These are phyloP conservation scores for Cerceris rybyensis DNA, from an alignment of 2,888 invertebrate genomes.

Conservation along the genomic window DNA sequence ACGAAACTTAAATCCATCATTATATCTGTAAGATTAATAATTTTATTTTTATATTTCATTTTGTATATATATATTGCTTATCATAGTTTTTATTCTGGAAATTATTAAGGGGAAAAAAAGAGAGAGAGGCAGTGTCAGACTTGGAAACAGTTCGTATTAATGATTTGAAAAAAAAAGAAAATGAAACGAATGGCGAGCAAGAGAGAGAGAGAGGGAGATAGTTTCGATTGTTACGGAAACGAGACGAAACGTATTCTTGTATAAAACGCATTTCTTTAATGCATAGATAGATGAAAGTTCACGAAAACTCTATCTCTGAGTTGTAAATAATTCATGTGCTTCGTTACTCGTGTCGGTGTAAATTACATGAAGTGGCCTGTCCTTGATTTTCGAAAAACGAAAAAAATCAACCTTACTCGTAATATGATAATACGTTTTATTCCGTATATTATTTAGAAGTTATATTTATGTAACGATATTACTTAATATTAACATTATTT, in stretches of 20 bases:
- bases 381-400: slow-evolving; percentile 27
- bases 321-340: slow-evolving; percentile 56
- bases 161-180: slow-evolving; percentile 18
- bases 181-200: background rate
- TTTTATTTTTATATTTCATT: slow-evolving; percentile 67
- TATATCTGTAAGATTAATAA: slow-evolving; percentile 46
- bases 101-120: slow-evolving; percentile 9
- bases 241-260: slow-evolving; percentile 60
- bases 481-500: slow-evolving; percentile 57
- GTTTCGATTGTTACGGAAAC: too few relatives aligned
- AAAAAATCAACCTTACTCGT: slow-evolving; percentile 17
- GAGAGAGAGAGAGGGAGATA: too few relatives aligned
- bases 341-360: slow-evolving; percentile 48
- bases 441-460: slow-evolving; percentile 41
- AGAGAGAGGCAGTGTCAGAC: slow-evolving; percentile 3
- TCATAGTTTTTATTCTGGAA: slow-evolving; percentile 56
- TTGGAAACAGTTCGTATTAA: slow-evolving; percentile 25
- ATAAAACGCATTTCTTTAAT: slow-evolving; percentile 63
- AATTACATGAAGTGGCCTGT: slow-evolving; percentile 30
- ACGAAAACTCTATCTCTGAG: slow-evolving; percentile 48
- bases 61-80: slow-evolving; percentile 61
- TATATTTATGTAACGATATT: slow-evolving; percentile 52
- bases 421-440: slow-evolving; percentile 36
- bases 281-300: slow-evolving; percentile 52
- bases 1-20: slow-evolving; percentile 34